Base-by-base conservation (phyloP, 2,113 vertebrate species). In the Dissostichus mawsoni region DNA sequence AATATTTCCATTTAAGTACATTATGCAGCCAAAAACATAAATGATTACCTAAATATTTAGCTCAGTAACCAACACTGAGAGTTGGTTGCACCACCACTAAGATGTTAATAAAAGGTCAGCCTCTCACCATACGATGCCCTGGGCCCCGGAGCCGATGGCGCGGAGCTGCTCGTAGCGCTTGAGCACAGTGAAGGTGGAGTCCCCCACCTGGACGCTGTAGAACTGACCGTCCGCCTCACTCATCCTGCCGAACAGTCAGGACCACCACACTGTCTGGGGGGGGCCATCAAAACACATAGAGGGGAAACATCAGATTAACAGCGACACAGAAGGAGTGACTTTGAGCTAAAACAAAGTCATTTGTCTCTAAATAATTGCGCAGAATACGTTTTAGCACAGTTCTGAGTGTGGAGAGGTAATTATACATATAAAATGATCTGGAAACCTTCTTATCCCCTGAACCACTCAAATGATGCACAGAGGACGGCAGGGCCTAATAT, bases 101-200 rank as follows among this genome's bases (percentile, higher is more conserved):
- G 44, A 61, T 23, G 51, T 23, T 77, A 44, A 47, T 25, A 10
- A 62, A 61, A 53, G 29, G 2, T 3, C 3, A 63, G 68, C 7
- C 16, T 66, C 98, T 98, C 91, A 99, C 98, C 98, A 99, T 90
- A 99, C 98, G 82, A 99, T 99, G 85, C 98, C 98, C 90, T 99
- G 98, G 80, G 98, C 98, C 67, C 98, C 98, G 6, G 98, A 99
- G 78, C 98, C 98, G 69, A 99, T 98, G 50, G 98, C 95, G 29
- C 97, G 97, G 84, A 99, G 94, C 79, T 99, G 97, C 91, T 99
- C 96, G 90, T 98, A 99, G 64, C 97, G 96, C 85, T 96, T 96
- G 62, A 99, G 94, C 14, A 99, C 97, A 7, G 97, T 97, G 94
- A 99, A 99, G 53, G 98, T 99, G 90, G 98, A 99, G 93, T 99